Percentiles rank a stretch among this genome's conserved stretches.
Conservation (phyloP, 2,113 vertebrate genomes). For the Pterophyllum scalare region DNA sequence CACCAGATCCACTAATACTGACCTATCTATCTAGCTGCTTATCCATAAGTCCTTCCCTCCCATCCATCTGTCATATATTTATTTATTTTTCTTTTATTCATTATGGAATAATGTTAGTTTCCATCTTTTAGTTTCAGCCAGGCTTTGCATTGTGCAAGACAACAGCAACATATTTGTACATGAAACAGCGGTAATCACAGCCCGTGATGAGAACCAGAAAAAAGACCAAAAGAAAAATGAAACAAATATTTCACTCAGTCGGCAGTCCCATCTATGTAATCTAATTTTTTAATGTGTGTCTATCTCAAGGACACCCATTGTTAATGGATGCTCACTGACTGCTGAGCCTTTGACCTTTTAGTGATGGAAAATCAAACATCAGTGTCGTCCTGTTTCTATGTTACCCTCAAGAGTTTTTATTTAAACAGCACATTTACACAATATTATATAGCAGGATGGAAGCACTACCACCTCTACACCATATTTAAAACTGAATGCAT, state of each 20-base stretch:
- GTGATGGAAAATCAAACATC: not conserved
- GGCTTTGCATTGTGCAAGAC: not conserved
- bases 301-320: slow-evolving; percentile 30
- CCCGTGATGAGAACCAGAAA: not conserved
- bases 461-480: too few relatives aligned
- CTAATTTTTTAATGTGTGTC: slow-evolving; percentile 31
- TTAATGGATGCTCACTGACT: slow-evolving; percentile 8
- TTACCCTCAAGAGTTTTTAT: slow-evolving; percentile 13
- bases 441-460: not conserved
- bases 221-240: not conserved
- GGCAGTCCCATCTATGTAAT: slow-evolving; percentile 10
- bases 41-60: not conserved
- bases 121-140: rapidly evolving
- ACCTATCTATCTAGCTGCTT: rapidly evolving
- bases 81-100: rapidly evolving
- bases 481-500: too few relatives aligned
- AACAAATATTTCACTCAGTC: slow-evolving; percentile 1
- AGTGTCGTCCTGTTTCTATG: not conserved
- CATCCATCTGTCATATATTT: too few relatives aligned
- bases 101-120: not conserved
- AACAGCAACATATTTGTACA: not conserved
- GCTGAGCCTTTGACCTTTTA: slow-evolving; percentile 13
- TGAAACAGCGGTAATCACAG: not conserved
- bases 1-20: not conserved
- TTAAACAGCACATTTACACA: slow-evolving; percentile 17